Conservation (phyloP, 2,888 invertebrate species). For the Petrolisthes cinctipes region DNA sequence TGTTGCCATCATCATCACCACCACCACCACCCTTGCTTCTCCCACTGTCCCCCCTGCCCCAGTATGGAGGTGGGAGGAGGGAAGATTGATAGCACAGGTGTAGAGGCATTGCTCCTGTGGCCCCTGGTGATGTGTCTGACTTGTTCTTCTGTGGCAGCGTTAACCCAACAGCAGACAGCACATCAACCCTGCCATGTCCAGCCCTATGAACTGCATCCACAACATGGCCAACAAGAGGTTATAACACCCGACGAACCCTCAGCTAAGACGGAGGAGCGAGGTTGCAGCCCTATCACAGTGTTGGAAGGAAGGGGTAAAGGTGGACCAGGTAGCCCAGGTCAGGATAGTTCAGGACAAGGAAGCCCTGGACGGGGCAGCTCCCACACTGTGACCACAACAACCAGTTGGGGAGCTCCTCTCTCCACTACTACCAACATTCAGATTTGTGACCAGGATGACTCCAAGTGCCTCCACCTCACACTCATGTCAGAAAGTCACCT, state of each 20-base stretch:
- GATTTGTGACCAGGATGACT: constrained; percentile 28
- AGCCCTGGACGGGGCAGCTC: constrained; percentile 27
- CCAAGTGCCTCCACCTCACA: constrained; percentile 46
- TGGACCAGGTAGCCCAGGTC: neutral
- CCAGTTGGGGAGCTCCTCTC: constrained; percentile 54
- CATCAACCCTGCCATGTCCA: constrained; percentile 20
- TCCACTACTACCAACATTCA: constrained; percentile 45
- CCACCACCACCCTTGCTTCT: constrained; percentile 8
- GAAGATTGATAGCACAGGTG: constrained; percentile 59
- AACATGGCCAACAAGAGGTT: neutral
- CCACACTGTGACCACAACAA: constrained; percentile 53
- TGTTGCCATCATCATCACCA: constrained; percentile 47
- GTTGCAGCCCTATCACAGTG: constrained; percentile 55
- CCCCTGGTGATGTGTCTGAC: constrained; percentile 39
- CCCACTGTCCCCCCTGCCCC: constrained; percentile 40
- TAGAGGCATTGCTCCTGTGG: constrained; percentile 58
- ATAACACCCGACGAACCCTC: neutral
- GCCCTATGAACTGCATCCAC: neutral
- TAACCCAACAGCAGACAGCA: constrained; percentile 46
- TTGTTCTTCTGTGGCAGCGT: constrained; percentile 61
- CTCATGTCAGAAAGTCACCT: constrained; percentile 49
- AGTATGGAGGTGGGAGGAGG: constrained; percentile 42
- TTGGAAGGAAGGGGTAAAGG: constrained; percentile 38
- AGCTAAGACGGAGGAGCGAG: constrained; percentile 45
- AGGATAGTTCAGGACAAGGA: neutral